phyloP scores from a whole-genome alignment of 2,888 invertebrate genomes.

The Drosophila birchii region DNA sequence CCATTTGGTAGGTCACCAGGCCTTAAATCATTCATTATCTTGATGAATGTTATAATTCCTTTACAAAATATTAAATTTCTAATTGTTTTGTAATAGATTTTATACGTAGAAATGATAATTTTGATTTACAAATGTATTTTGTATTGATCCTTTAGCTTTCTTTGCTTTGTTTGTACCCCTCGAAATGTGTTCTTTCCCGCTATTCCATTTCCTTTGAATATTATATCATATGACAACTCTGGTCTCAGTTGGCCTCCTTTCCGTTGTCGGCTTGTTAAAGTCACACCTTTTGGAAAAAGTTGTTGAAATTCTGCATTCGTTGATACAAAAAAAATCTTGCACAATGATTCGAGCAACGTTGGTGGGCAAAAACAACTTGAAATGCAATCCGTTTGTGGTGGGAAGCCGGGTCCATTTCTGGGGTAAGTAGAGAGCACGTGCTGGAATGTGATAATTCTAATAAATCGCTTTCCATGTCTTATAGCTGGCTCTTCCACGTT shows the following conservation, averaged over 20 bases:
- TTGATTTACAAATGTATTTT: neutral
- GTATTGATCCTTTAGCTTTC: neutral
- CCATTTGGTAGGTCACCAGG: neutral
- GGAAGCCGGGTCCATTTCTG: neutral
- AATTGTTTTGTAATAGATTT: neutral
- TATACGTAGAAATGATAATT: neutral
- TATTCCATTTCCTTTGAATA: neutral
- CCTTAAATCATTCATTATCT: no score
- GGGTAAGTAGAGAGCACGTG: slow-evolving; percentile 18
- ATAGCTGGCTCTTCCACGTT: slow-evolving; percentile 16
- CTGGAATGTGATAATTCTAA: neutral
- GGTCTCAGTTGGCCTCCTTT: slow-evolving; percentile 13
- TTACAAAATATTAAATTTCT: neutral
- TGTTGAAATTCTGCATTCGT: slow-evolving; percentile 29
- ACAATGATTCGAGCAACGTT: slow-evolving; percentile 40
- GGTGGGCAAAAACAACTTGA: slow-evolving; percentile 5
- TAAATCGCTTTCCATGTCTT: no score
- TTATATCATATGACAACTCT: slow-evolving; percentile 4
- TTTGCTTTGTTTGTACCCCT: neutral
- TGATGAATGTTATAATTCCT: neutral
- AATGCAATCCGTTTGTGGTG: slow-evolving; percentile 1
- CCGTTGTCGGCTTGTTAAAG: slow-evolving; percentile 7
- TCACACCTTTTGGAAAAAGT: slow-evolving; percentile 17
- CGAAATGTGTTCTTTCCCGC: neutral
- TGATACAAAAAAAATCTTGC: slow-evolving; percentile 3